These are phyloP conservation scores for Gerris lacustris DNA, from an alignment of 2,888 invertebrate genomes.

Conservation along the genomic window DNA sequence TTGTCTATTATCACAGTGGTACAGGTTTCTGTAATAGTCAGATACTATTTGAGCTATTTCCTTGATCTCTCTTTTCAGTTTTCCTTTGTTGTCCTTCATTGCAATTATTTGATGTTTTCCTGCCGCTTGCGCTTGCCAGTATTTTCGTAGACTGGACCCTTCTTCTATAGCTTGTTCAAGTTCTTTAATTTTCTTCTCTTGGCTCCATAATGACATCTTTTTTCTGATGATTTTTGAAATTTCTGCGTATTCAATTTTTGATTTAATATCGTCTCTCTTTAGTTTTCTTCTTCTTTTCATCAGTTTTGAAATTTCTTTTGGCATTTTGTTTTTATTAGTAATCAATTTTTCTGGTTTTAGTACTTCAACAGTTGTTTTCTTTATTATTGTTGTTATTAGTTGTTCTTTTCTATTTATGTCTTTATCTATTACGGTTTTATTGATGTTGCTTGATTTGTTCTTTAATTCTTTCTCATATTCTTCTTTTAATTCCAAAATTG, in stretches of 20 bases:
- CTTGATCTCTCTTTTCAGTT: not conserved
- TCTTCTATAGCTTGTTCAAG: not conserved
- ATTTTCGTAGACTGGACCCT: conserved; percentile 2
- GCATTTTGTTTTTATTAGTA: conserved; percentile 9
- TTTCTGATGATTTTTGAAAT: not conserved
- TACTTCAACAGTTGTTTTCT: not conserved
- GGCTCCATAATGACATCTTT: not conserved
- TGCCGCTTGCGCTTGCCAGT: not conserved
- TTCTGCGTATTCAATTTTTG: not conserved
- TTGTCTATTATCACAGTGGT: not conserved
- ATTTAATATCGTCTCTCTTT: not conserved
- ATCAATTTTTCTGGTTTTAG: not conserved
- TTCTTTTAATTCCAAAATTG: not conserved
- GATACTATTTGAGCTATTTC: not conserved
- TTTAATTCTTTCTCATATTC: not conserved
- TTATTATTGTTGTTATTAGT: not conserved
- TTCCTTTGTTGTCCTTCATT: conserved; percentile 10
- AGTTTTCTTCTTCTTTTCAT: conserved; percentile 12
- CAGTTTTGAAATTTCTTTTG: conserved; percentile 11
- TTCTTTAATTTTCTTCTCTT: conserved; percentile 6
- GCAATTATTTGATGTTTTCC: conserved; percentile 7
- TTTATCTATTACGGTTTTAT: not conserved
- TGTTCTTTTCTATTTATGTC: conserved; percentile 7
- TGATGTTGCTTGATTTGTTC: not conserved
- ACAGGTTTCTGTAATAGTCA: not conserved